Conservation (phyloP, 2,113 vertebrate genomes). For the western clawed frog (Xenopus tropicalis) region DNA sequence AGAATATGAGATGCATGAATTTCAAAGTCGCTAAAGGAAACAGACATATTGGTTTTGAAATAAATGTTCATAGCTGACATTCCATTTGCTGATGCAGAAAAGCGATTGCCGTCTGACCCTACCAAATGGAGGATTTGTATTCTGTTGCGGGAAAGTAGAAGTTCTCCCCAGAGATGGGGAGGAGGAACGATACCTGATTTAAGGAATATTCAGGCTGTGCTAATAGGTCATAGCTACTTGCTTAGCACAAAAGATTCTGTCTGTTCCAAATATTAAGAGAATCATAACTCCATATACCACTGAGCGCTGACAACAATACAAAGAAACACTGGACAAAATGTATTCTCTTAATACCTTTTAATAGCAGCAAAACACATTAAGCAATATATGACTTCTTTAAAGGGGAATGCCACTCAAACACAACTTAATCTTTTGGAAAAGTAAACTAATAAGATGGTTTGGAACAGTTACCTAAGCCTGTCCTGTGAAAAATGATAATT, state of each 20-base stretch:
- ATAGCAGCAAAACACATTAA: constrained; percentile 46
- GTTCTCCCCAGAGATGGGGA: constrained; percentile 25
- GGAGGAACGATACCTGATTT: constrained; percentile 18
- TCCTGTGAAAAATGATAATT: too few species aligned
- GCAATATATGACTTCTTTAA: constrained; percentile 50
- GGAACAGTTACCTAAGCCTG: too few species aligned
- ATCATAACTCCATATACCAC: constrained; percentile 55
- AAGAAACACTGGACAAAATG: constrained; percentile 47
- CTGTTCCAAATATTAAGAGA: constrained; percentile 49
- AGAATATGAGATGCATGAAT: constrained; percentile 37
- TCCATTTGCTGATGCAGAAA: constrained; percentile 18
- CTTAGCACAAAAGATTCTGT: constrained; percentile 34
- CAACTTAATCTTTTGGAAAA: too few species aligned
- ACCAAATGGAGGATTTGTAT: constrained; percentile 32
- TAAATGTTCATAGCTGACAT: constrained; percentile 31
- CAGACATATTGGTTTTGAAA: constrained; percentile 31
- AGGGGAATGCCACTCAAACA: constrained; percentile 11
- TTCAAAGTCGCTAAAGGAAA: constrained; percentile 15
- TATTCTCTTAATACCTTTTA: constrained; percentile 47
- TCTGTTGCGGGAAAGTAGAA: constrained; percentile 21
- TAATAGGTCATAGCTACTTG: constrained; percentile 46
- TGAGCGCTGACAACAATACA: constrained; percentile 48
- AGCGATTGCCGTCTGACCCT: constrained; percentile 12
- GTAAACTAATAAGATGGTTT: too few species aligned
- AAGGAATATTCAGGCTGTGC: constrained; percentile 26